These are phyloP conservation scores for Euzetes globulus DNA, from an alignment of 2,888 invertebrate species.

Conservation along the genomic window DNA sequence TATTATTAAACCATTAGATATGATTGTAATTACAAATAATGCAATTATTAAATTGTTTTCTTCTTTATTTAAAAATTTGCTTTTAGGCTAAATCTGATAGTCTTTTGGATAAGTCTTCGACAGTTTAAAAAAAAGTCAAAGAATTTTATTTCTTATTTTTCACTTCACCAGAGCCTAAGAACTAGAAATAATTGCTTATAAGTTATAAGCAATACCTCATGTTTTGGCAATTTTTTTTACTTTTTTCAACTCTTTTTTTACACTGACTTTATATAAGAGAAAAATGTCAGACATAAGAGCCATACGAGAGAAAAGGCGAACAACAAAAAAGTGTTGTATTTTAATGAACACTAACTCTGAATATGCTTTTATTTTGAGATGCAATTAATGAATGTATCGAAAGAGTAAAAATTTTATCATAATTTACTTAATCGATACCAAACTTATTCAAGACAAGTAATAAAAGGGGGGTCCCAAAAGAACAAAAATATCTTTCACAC, in stretches of 20 bases:
- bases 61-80: background rate
- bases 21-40: constrained; percentile 23
- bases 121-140: background rate
- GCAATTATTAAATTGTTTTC: background rate
- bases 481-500: background rate
- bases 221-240: background rate
- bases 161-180: background rate
- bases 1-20: constrained; percentile 5
- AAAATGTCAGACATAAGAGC: background rate
- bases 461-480: background rate
- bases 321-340: constrained; percentile 19
- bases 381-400: constrained; percentile 1
- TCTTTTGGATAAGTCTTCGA: background rate
- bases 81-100: constrained; percentile 26
- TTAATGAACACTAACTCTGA: constrained; percentile 16
- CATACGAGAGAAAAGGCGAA: background rate
- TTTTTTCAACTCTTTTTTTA: background rate
- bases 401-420: constrained; percentile 11
- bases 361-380: background rate
- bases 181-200: constrained; percentile 28
- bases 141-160: too few relatives aligned
- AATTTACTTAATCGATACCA: constrained; percentile 10
- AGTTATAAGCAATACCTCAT: background rate
- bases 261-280: background rate
- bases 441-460: background rate